Base-by-base conservation (phyloP, 2,888 invertebrate genomes). In the Escarpia spicata region DNA sequence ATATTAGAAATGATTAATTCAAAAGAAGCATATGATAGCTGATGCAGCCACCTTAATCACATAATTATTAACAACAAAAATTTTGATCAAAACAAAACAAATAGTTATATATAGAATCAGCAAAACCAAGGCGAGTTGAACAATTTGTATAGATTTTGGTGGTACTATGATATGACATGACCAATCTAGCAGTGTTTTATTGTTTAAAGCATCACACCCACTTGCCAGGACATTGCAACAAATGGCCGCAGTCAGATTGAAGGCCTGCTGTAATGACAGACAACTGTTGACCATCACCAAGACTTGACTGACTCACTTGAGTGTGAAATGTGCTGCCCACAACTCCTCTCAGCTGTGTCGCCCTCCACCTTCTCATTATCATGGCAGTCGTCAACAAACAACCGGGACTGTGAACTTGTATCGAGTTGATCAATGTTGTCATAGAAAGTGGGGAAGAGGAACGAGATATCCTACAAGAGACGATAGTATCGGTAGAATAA, bases 401-500 rank as follows among this genome's bases (percentile, higher is more conserved):
- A 75, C n/a, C 19, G 96, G 0, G 95, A 95, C 92, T 95, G 93
- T 45, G 97, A 97, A 96, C 97, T 97, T 94, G 97, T 96, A 52
- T 97, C 97, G 91, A 97, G 97, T 92, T 97, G 96, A 93, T 97
- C 97, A 0, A 97, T 94, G 91, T 97, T 97, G 43, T 97, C 97
- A 94, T 97, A 97, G 96, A 98, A 97, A 96, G 97, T 97, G 43
- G 97, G 97, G 92, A 97, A 97, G 94, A 98, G 93, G 90, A 93
- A 92, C 6, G 95, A 95, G 75, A 96, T 96, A 93, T 95, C 95
- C 96, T 96, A 93, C 9, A 94, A 94, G 89, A 90, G 31, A 60
- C n/a, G 31, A 75, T 26, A 75, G 75, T 12, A 75, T 6, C 52
- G 12, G 52, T 2, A 52, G 9, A 1, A 52, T 1, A 12, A 52